phyloP scores from a whole-genome alignment of 1,140 invertebrate species.

The Aphis craccivora region DNA sequence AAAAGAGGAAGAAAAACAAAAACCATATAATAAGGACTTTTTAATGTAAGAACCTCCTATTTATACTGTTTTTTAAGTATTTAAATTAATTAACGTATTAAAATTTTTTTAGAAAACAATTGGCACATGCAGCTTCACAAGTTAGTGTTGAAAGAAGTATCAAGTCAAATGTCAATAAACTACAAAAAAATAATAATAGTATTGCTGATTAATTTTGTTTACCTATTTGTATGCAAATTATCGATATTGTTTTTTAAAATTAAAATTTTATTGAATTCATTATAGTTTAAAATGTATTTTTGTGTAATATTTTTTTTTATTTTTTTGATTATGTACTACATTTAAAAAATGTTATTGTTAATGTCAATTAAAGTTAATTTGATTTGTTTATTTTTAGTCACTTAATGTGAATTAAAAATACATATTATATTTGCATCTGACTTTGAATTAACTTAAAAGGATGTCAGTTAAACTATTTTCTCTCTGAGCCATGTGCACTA shows the following conservation, averaged over 20 bases:
- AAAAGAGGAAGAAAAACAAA: slow-evolving; percentile 67
- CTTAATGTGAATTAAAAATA: not conserved
- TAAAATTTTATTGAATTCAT: not conserved
- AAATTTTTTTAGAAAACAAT: slow-evolving; percentile 70
- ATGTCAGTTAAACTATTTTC: not conserved
- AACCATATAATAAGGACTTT: slow-evolving; percentile 64
- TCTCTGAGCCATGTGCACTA: not conserved
- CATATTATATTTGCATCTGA: not conserved
- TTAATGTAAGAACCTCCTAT: slow-evolving; percentile 65
- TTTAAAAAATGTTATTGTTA: not conserved
- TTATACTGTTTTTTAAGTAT: not conserved
- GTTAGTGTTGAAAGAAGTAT: slow-evolving; percentile 78
- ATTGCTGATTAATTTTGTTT: slow-evolving; percentile 7
- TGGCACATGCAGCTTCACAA: slow-evolving; percentile 72
- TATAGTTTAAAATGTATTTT: not conserved
- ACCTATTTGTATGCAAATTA: not conserved
- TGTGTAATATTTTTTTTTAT: not conserved
- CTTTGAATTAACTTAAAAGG: not conserved
- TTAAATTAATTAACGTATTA: slow-evolving; percentile 44
- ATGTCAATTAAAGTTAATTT: not conserved
- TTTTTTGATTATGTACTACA: not conserved
- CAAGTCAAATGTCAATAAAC: slow-evolving; percentile 82
- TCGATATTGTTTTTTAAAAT: not conserved
- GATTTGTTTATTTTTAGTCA: not conserved
- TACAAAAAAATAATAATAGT: slow-evolving; percentile 67